phyloP scores from a whole-genome alignment of 2,797 vertebrate species.

The Pseudochirops cupreus region DNA sequence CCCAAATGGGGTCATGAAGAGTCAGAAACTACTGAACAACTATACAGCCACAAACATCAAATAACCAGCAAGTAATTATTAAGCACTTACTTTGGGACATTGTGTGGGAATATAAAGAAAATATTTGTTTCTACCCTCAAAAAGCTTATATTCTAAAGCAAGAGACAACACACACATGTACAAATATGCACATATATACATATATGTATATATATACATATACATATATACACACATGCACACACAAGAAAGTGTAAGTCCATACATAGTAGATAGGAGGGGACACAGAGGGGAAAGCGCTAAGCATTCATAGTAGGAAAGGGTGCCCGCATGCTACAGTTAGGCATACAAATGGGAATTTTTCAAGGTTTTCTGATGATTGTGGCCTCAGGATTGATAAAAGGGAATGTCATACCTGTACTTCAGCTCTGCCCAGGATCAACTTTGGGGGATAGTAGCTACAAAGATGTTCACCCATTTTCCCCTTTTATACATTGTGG shows the following conservation, averaged over 20 bases:
- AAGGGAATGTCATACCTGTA: background rate
- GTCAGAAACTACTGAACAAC: background rate
- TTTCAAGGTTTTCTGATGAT: background rate
- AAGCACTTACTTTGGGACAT: background rate
- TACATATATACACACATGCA: no score
- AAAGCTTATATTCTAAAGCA: background rate
- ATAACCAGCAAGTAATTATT: background rate
- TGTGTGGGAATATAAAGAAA: background rate
- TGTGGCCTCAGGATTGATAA: background rate
- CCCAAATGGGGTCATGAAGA: background rate
- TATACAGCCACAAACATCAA: background rate
- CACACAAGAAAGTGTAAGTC: background rate
- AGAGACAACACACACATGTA: background rate
- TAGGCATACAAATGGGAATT: background rate
- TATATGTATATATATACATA: no score
- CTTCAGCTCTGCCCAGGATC: background rate
- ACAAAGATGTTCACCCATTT: background rate
- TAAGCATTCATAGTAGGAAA: background rate
- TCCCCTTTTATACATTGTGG: background rate
- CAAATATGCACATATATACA: no score
- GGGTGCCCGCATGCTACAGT: background rate
- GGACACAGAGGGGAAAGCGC: background rate
- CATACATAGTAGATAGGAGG: background rate
- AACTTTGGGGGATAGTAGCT: background rate
- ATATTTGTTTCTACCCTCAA: background rate